A percentile compares a stretch with the other conserved stretches of the same genome.
Evolutionary conservation across 1,140 invertebrate species (phyloP).

Genomic region (Diuraphis noxia): DNA sequence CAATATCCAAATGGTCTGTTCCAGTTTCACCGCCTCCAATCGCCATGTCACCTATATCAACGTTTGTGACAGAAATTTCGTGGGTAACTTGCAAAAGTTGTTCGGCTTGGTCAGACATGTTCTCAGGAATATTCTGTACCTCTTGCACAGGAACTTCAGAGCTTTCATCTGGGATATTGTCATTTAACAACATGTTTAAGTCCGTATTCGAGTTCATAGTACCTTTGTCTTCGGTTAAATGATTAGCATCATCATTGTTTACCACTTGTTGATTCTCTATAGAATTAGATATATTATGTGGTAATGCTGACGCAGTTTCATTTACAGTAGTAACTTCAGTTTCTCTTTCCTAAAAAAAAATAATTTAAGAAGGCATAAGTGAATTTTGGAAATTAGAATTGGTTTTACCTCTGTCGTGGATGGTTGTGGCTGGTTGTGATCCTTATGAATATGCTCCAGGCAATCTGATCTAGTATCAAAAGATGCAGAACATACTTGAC

Average conservation of each 20-base stretch:
- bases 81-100: neutral
- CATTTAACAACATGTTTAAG: neutral
- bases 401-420: neutral
- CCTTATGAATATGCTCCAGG: conserved; percentile 51
- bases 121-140: neutral
- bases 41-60: neutral
- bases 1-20: conserved; percentile 45
- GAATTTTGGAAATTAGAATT: neutral
- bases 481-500: conserved; percentile 52
- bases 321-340: too few species aligned
- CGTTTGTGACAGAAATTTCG: neutral
- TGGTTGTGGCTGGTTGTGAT: conserved; percentile 28
- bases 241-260: neutral
- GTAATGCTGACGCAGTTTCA: neutral
- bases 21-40: neutral
- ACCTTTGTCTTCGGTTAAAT: neutral
- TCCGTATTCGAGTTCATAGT: neutral
- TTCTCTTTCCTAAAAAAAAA: neutral
- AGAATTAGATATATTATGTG: neutral
- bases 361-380: neutral
- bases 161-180: neutral
- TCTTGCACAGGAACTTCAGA: neutral
- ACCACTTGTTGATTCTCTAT: neutral
- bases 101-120: neutral
- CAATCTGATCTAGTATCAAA: conserved; percentile 51